Percentiles rank a stretch among this genome's conserved stretches.
These are phyloP conservation scores for Cheilosia variabilis DNA, from an alignment of 2,888 invertebrate species.

Conservation along the genomic window DNA sequence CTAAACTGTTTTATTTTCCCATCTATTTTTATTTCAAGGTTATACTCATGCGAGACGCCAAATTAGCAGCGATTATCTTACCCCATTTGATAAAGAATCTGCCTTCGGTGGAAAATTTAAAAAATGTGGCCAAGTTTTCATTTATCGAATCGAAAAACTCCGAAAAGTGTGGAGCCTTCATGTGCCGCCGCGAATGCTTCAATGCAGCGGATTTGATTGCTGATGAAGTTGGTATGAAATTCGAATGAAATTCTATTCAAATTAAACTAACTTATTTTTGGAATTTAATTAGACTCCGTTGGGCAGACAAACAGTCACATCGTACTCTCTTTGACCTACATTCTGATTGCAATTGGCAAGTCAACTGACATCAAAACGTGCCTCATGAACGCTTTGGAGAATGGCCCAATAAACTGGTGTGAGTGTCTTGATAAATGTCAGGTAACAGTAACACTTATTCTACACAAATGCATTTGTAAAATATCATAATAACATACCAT, in stretches of 20 bases:
- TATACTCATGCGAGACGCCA: slow-evolving; percentile 89
- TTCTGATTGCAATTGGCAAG: slow-evolving; percentile 87
- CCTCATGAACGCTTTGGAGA: slow-evolving; percentile 87
- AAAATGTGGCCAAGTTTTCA: slow-evolving; percentile 81
- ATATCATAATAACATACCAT: background rate
- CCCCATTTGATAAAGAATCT: slow-evolving; percentile 85
- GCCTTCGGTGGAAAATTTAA: slow-evolving; percentile 83
- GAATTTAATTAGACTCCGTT: slow-evolving; percentile 81
- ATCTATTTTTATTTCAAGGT: slow-evolving; percentile 84
- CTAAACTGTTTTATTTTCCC: background rate
- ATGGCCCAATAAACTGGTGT: slow-evolving; percentile 86
- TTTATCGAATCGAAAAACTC: slow-evolving; percentile 81
- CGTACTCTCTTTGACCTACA: slow-evolving; percentile 87
- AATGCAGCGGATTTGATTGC: slow-evolving; percentile 81
- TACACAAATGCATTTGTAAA: background rate
- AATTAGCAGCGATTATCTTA: slow-evolving; percentile 86
- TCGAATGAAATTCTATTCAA: background rate
- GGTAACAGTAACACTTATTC: slow-evolving; percentile 81
- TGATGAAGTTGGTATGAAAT: slow-evolving; percentile 78
- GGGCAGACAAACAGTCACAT: slow-evolving; percentile 85
- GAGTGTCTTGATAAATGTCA: slow-evolving; percentile 90
- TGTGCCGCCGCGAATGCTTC: slow-evolving; percentile 88
- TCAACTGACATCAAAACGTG: slow-evolving; percentile 87
- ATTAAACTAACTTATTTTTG: slow-evolving; percentile 6
- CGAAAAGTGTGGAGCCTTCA: slow-evolving; percentile 87